Base-by-base conservation (phyloP, 2,797 vertebrate species). In the Sciaenops ocellatus region DNA sequence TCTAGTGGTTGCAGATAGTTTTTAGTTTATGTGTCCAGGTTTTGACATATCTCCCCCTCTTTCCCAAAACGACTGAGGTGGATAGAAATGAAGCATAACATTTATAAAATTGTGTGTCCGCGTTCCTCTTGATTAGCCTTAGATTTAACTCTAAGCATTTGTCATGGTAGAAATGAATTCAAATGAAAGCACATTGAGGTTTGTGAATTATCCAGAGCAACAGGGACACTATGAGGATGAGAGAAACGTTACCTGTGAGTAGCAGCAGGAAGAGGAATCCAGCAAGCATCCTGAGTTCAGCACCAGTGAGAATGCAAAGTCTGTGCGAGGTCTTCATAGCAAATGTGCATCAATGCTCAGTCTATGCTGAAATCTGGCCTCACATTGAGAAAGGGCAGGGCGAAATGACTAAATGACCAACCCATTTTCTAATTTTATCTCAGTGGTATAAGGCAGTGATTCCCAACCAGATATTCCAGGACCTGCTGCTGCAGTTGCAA, bases 241-340 rank as follows among this genome's bases (percentile, higher is more conserved):
- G 13, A 68, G 30, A 76, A 76, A 3, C 11, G 8, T 77, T 86
- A 85, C 84, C 80, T 74, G 76, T 54, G 54, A 85, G 3, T 28
- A 80, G 38, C 54, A 89, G 77, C 17, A 86, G 75, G 41, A 59
- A 64, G 61, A 83, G 48, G 17, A 80, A 46, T 57, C 34, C 63
- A 24, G 48, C 7, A 8, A 70, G 7, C 63, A 59, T 75, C 71
- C 44, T 75, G 57, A 44, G 0, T 26, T n/a, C 20, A 52, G 61
- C n/a, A 56, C 17, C 11, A 13, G 30, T n/a, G 57, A 52, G 46
- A 60, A 66, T 47, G 28, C 20, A 24, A 34, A 48, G 72, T 20
- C 52, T 63, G 42, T 17, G 18, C 24, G 46, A 70, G 34, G 42
- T 75, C n/a, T 17, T 18, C 4, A 42, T 12, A 42, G 11, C 11